A percentile compares a stretch with the other conserved stretches of the same genome.
Conservation (phyloP, 1,140 invertebrate genomes). For the Bombus huntii region DNA sequence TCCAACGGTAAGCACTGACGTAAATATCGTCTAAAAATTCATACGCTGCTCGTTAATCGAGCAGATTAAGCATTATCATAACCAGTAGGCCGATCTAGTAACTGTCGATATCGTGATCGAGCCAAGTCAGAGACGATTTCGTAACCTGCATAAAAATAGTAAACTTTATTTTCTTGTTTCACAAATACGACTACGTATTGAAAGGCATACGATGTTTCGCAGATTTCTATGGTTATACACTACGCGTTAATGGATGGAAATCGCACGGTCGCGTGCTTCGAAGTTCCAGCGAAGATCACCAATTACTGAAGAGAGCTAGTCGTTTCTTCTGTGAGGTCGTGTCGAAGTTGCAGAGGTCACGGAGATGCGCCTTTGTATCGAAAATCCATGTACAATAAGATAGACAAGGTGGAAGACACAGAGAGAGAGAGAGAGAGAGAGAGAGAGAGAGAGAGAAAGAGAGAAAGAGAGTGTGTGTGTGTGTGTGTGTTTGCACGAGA, state of each 20-base stretch:
- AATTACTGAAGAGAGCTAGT: constrained; percentile 15
- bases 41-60: not conserved
- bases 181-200: not conserved
- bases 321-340: not conserved
- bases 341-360: not conserved
- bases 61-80: constrained; percentile 26
- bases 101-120: not conserved
- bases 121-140: not conserved
- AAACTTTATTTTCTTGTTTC: too few relatives aligned
- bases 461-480: too few relatives aligned
- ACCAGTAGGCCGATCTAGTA: not conserved
- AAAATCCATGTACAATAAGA: not conserved
- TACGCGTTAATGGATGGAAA: constrained; percentile 84
- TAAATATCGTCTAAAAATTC: too few relatives aligned
- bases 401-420: not conserved
- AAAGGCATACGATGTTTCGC: constrained; percentile 47
- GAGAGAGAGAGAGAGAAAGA: not conserved
- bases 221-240: constrained; percentile 84
- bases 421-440: not conserved
- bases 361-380: not conserved
- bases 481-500: not conserved
- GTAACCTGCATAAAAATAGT: not conserved
- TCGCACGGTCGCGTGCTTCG: constrained; percentile 84
- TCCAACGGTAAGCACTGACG: constrained; percentile 83
- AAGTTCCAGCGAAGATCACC: constrained; percentile 86